These are phyloP conservation scores for Rostratula benghalensis DNA, from an alignment of 2,113 vertebrate species.

Conservation along the genomic window DNA sequence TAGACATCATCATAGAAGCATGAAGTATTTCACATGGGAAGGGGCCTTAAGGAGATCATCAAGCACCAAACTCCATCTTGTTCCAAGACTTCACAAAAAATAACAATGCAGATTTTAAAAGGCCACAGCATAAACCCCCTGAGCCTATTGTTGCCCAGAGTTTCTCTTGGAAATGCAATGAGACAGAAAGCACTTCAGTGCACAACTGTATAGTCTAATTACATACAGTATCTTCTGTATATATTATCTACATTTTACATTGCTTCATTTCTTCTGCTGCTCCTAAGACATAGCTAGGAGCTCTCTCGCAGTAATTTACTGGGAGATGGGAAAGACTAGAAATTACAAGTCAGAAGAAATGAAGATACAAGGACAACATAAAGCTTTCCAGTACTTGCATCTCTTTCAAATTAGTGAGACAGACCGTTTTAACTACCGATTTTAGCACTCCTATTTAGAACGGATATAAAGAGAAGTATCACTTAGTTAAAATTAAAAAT, in stretches of 20 bases:
- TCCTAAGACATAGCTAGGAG: background rate
- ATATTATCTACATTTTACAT: background rate
- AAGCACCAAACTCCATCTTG: background rate
- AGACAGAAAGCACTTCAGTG: background rate
- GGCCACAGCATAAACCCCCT: background rate
- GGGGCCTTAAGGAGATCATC: background rate
- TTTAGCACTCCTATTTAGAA: background rate
- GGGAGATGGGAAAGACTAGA: background rate
- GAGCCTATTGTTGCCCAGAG: background rate
- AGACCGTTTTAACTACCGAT: background rate
- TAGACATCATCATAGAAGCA: background rate
- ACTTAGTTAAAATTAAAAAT: background rate
- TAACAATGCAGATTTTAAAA: background rate
- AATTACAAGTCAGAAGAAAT: conserved; percentile 24
- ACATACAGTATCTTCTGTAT: background rate
- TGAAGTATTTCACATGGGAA: background rate
- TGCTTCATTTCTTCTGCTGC: background rate
- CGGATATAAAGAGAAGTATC: background rate
- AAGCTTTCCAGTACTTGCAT: background rate
- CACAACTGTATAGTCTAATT: background rate
- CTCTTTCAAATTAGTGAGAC: background rate
- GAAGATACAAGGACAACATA: background rate
- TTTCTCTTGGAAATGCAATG: background rate
- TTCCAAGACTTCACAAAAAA: background rate
- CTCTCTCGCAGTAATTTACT: background rate